Percentiles rank a stretch among this genome's conserved stretches.
Conservation (phyloP, 2,888 invertebrate species). For the Lithophane socia region DNA sequence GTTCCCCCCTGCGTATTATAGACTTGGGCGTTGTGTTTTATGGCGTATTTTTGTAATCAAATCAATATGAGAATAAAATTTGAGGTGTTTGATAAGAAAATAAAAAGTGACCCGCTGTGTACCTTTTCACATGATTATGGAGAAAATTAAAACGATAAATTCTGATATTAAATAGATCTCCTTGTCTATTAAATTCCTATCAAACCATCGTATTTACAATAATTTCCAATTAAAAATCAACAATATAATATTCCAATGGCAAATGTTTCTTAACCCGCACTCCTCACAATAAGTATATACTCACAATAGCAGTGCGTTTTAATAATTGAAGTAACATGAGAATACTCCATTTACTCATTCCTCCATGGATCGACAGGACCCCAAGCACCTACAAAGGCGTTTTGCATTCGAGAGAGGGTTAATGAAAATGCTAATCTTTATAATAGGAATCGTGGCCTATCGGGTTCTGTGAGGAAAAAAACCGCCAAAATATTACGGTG, state of each 20-base stretch:
- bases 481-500: constrained; percentile 39
- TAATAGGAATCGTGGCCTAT: constrained; percentile 75
- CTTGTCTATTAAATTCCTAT: not conserved
- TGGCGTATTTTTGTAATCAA: not conserved
- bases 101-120: not conserved
- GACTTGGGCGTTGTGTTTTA: not conserved
- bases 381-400: constrained; percentile 64
- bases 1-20: not conserved
- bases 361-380: constrained; percentile 45
- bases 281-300: not conserved
- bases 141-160: not conserved
- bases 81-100: not conserved
- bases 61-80: not conserved
- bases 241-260: not conserved
- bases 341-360: constrained; percentile 31
- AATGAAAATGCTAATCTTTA: constrained; percentile 74
- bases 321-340: not conserved
- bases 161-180: not conserved
- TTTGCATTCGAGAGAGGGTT: constrained; percentile 68
- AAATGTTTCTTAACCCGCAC: not conserved
- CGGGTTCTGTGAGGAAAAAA: constrained; percentile 57
- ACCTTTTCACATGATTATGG: not conserved
- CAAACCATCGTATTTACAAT: not conserved
- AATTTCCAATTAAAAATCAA: not conserved
- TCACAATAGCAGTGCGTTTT: not conserved